Percentiles rank a stretch among this genome's conserved stretches.
These are phyloP conservation scores for Hemicentrotus pulcherrimus DNA, from an alignment of 35 echinoderm and acorn worm species.

Conservation along the genomic window DNA sequence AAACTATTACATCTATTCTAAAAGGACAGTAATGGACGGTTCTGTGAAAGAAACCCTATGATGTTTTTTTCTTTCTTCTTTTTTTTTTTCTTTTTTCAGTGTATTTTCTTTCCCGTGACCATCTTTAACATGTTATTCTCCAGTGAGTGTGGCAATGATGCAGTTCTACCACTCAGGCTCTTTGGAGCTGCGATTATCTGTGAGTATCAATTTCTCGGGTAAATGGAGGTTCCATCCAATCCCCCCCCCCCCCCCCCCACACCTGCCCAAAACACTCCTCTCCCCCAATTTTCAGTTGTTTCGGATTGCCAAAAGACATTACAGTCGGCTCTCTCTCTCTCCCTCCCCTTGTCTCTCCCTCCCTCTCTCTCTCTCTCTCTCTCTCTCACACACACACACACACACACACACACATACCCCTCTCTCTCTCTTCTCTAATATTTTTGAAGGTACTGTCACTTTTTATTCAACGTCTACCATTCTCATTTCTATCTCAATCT, in stretches of 20 bases:
- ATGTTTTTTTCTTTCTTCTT: neutral
- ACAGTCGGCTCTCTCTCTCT: neutral
- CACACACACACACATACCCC: neutral
- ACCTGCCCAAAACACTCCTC: neutral
- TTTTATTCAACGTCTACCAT: neutral
- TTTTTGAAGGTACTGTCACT: neutral
- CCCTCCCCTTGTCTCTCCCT: too few relatives aligned
- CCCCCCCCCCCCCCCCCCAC: neutral
- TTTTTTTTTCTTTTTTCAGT: slow-evolving; percentile 52
- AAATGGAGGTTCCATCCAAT: too few relatives aligned
- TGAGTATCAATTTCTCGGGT: too few relatives aligned
- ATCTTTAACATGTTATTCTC: slow-evolving; percentile 77
- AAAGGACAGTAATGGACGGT: too few relatives aligned
- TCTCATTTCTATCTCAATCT: neutral
- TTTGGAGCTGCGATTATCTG: slow-evolving; percentile 79
- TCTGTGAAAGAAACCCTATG: neutral
- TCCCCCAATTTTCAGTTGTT: neutral
- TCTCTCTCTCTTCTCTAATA: neutral
- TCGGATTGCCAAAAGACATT: neutral
- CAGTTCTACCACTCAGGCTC: slow-evolving; percentile 76
- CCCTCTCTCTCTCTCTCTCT: too few relatives aligned
- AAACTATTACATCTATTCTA: too few relatives aligned
- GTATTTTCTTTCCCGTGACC: slow-evolving; percentile 70
- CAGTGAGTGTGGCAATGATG: slow-evolving; percentile 58
- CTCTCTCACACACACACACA: neutral